Base-by-base conservation (phyloP, 92 coral and sea anemone species). In the Zoanthus sansibaricus region DNA sequence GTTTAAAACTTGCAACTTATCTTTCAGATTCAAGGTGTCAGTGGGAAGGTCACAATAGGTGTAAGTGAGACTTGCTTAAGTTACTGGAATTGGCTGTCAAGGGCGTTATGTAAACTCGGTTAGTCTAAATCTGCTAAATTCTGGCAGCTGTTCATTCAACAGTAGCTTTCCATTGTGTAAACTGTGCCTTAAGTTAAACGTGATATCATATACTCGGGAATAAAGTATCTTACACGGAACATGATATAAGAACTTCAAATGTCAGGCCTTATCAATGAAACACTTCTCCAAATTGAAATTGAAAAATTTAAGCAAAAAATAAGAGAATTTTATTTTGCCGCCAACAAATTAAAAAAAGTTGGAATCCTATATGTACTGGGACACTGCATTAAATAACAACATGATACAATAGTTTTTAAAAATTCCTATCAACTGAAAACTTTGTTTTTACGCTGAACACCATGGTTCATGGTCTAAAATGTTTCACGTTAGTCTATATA, bases 61-160 rank as follows among this genome's bases (percentile, higher is more conserved):
- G 42, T 37, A 37, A 37, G 42, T 37, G 42, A 37, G 4, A 37
- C 42, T 37, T 37, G 42, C 42, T 37, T 2, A 37, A 67, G 44
- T 67, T 67, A 3, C 30, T 21, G 31, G 12, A 7, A 62, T 13
- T 11, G 69, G 25, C n/a, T 20, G n/a, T 9, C 16, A 62, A 20
- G 69, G 69, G 9, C n/a, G 21, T 17, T 62, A 17, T 62, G 66
- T 59, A 9, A 62, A 62, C 5, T 62, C n/a, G 15, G 31, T 62
- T 9, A 17, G 49, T 25, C 83, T 49, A 47, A 78, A 47, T 37
- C 14, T 6, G 37, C 10, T 20, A 37, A 4, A 37, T 37, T 37
- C 42, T 37, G 42, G 10, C 71, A 59, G 72, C 83, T 78, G 83
- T 18, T 64, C 56, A 33, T 45, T 78, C 8, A 37, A 42, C 16